Conservation (phyloP, 2,888 invertebrate species). For the Lagria hirta region DNA sequence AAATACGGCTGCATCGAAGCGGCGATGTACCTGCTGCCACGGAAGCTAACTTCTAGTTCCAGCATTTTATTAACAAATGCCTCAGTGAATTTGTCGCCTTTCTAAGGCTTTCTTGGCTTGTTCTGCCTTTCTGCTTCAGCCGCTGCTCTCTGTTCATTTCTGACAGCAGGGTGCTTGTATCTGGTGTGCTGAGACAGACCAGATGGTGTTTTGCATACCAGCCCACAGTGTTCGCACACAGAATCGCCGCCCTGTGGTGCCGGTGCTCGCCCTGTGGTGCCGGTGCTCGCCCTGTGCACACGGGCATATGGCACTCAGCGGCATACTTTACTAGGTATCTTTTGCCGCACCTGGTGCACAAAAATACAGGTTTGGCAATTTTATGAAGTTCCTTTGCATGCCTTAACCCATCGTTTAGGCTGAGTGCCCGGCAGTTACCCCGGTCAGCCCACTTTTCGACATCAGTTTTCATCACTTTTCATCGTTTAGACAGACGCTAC, state of each 20-base stretch:
- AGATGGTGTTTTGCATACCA: background rate
- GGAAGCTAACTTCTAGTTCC: conserved; percentile 8
- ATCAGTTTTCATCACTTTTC: too few relatives aligned
- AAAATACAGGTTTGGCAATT: too few relatives aligned
- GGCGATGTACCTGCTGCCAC: conserved; percentile 7
- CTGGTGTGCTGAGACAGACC: conserved; percentile 16
- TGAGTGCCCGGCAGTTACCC: too few relatives aligned
- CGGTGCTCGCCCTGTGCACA: conserved; percentile 19
- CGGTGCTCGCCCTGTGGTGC: too few relatives aligned
- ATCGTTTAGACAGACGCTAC: too few relatives aligned
- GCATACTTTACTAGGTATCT: conserved; percentile 21
- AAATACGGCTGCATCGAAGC: conserved; percentile 6
- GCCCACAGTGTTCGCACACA: conserved; percentile 8
- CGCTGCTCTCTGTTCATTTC: conserved; percentile 16
- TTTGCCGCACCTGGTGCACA: conserved; percentile 24
- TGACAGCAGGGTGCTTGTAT: conserved; percentile 7
- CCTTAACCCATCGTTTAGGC: too few relatives aligned
- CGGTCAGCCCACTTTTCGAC: too few relatives aligned
- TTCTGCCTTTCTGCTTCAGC: background rate
- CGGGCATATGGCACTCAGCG: conserved; percentile 28
- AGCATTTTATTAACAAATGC: conserved; percentile 5
- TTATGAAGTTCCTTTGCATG: too few relatives aligned
- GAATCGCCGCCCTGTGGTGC: conserved; percentile 5
- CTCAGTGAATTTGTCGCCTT: conserved; percentile 8
- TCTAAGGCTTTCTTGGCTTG: conserved; percentile 1